These are phyloP conservation scores for Drosophila prostipennis DNA, from an alignment of 2,888 invertebrate genomes.

Conservation along the genomic window DNA sequence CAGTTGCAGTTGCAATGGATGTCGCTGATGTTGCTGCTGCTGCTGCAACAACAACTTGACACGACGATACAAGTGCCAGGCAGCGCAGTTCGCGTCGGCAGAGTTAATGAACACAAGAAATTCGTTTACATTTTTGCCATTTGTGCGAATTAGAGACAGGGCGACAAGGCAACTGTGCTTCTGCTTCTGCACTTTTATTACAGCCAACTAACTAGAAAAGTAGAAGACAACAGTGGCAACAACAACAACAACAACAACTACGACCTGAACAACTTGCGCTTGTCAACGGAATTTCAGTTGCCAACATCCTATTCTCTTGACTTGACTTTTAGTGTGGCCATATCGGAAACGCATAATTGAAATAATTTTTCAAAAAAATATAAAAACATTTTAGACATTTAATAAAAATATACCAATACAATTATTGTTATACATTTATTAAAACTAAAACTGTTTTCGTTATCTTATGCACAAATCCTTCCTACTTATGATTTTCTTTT, in stretches of 20 bases:
- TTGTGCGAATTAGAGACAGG: slow-evolving; percentile 72
- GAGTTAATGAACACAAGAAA: slow-evolving; percentile 71
- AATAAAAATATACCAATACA: no score
- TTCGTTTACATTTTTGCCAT: slow-evolving; percentile 75
- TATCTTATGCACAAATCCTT: no score
- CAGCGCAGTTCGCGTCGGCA: slow-evolving; percentile 3
- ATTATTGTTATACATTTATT: no score
- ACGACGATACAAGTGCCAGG: slow-evolving; percentile 14
- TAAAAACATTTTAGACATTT: no score
- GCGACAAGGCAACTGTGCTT: slow-evolving; percentile 45
- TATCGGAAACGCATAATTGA: no score
- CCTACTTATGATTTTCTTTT: no score
- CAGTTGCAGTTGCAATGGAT: slow-evolving; percentile 36
- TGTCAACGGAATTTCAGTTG: slow-evolving; percentile 61
- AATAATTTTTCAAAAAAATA: no score
- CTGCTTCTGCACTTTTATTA: slow-evolving; percentile 58
- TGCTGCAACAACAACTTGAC: slow-evolving; percentile 13
- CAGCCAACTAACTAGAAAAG: slow-evolving; percentile 22
- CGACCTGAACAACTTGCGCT: slow-evolving; percentile 57
- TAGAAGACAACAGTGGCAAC: slow-evolving; percentile 36
- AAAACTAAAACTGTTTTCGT: no score
- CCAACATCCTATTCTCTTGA: neutral
- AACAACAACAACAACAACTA: slow-evolving; percentile 24
- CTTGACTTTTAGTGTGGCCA: neutral
- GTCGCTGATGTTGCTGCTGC: slow-evolving; percentile 26